Conservation (phyloP, 2,888 invertebrate genomes). For the Spisula subtruncata region DNA sequence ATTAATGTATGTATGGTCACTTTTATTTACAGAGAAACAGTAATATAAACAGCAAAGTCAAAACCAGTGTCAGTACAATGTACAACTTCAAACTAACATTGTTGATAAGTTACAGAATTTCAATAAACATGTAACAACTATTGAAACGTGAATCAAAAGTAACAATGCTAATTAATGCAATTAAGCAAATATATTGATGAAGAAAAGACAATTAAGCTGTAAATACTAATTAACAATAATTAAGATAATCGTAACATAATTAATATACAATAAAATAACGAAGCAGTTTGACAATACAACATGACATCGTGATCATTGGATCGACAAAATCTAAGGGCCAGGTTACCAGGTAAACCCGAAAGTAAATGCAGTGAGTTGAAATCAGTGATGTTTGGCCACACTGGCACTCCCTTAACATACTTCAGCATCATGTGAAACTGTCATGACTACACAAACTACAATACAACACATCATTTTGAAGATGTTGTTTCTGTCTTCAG, state of each 20-base stretch:
- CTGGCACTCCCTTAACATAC: too few relatives aligned
- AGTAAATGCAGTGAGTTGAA: too few relatives aligned
- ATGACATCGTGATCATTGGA: too few relatives aligned
- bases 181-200: neutral
- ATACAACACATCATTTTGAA: too few relatives aligned
- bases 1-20: neutral
- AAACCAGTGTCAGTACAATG: neutral
- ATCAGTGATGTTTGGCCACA: too few relatives aligned
- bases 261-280: neutral
- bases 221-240: neutral
- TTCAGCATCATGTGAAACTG: too few relatives aligned
- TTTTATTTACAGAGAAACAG: slow-evolving; percentile 17
- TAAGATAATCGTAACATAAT: neutral
- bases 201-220: neutral
- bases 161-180: slow-evolving; percentile 1
- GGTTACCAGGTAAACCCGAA: too few relatives aligned
- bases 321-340: too few relatives aligned
- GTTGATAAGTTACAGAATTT: neutral
- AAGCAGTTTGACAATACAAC: neutral
- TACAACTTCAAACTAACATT: neutral
- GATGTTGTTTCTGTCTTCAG: too few relatives aligned
- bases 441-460: too few relatives aligned
- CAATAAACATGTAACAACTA: neutral
- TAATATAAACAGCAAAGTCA: neutral
- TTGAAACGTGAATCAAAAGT: neutral